These are phyloP conservation scores for Melipona bicolor DNA, from an alignment of 2,888 invertebrate genomes.

Conservation along the genomic window DNA sequence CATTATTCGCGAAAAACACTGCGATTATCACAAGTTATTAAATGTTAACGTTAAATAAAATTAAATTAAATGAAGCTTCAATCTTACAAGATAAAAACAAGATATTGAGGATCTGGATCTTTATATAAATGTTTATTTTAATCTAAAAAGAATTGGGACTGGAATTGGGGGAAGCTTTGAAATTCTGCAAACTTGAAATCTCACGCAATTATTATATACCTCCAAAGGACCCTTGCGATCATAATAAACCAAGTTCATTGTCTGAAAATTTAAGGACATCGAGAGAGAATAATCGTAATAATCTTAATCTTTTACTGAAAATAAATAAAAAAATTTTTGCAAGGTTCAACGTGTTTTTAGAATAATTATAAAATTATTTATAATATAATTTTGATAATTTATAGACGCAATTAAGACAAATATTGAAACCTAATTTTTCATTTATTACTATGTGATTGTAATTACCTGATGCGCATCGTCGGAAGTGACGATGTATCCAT, in stretches of 20 bases:
- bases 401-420: not conserved
- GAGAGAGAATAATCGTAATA: constrained; percentile 10
- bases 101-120: not conserved
- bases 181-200: constrained; percentile 37
- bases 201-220: constrained; percentile 63
- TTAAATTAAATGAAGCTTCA: constrained; percentile 2
- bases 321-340: too few relatives aligned
- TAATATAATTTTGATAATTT: not conserved
- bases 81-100: not conserved
- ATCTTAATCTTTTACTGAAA: not conserved
- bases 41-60: not conserved
- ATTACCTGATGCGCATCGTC: constrained; percentile 92
- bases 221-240: constrained; percentile 71
- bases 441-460: not conserved
- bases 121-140: not conserved
- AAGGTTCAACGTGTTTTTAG: too few relatives aligned
- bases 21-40: too few relatives aligned
- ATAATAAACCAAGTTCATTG: constrained; percentile 68
- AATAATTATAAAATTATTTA: too few relatives aligned
- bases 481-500: constrained; percentile 92
- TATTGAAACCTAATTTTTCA: not conserved
- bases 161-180: constrained; percentile 12
- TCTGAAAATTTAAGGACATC: constrained; percentile 72
- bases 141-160: not conserved
- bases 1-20: constrained; percentile 28